Evolutionary conservation across 2,888 invertebrate genomes (phyloP).

Genomic region (Limulus polyphemus): DNA sequence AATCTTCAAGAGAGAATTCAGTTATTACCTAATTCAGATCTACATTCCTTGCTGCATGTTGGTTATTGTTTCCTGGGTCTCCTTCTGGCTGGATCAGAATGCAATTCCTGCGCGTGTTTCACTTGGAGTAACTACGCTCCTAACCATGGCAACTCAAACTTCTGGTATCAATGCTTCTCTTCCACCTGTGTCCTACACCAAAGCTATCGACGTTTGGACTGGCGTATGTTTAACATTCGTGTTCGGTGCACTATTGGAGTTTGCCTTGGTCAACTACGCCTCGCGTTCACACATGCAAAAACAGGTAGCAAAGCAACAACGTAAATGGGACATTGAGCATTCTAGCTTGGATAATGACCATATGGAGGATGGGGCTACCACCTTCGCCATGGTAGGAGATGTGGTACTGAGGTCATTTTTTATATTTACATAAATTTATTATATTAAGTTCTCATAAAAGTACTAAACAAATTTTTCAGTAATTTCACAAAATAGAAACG

Average conservation of each 20-base stretch:
- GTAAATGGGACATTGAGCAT: conserved; percentile 53
- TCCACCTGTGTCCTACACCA: conserved; percentile 95
- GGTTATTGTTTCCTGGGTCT: conserved; percentile 94
- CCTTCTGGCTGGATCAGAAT: conserved; percentile 90
- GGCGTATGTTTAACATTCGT: conserved; percentile 95
- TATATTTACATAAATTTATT: too few species aligned
- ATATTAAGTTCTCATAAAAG: too few species aligned
- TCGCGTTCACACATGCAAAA: conserved; percentile 79
- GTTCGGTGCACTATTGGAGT: conserved; percentile 91
- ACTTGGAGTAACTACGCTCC: conserved; percentile 85
- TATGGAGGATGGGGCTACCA: conserved; percentile 68
- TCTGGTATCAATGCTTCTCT: conserved; percentile 84
- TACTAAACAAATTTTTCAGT: too few species aligned
- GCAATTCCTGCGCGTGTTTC: conserved; percentile 89
- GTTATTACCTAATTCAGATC: conserved; percentile 97
- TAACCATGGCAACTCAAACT: conserved; percentile 95
- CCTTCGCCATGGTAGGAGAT: conserved; percentile 70
- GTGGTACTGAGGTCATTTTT: too few species aligned
- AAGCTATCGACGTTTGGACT: conserved; percentile 96
- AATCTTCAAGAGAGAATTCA: conserved; percentile 93
- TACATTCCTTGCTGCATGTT: conserved; percentile 99
- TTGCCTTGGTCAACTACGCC: conserved; percentile 95
- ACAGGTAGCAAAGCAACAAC: conserved; percentile 53
- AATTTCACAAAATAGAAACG: too few species aligned
- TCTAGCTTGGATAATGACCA: conserved; percentile 76